Base-by-base conservation (phyloP, 53 echinoderm and acorn worm species). In the Paelopatides confundens region DNA sequence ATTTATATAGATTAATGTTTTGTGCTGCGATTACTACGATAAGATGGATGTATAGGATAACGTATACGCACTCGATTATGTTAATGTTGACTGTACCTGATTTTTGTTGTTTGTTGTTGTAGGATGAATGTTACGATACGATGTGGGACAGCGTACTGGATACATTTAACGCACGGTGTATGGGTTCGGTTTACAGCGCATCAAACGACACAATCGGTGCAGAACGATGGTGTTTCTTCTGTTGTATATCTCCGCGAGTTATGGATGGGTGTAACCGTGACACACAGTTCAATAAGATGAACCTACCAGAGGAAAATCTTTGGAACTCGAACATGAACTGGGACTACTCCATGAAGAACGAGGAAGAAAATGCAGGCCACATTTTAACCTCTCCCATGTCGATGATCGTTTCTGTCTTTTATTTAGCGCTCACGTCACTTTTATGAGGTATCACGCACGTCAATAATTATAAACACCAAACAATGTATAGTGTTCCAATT, bases 121-220 rank as follows among this genome's bases (percentile, higher is more conserved):
- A 94, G 94, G 92, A 94, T 26, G 94, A 94, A 27, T 94, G 94
- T 82, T 94, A 94, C 78, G 92, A 94, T 50, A 35, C 34, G 27
- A 85, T 85, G 65, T 94, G 87, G 71, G 87, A 89, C 78, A 54
- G 78, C 66, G 10, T 89, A 2, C 39, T 54, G 21, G 88, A 92
- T 66, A 89, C 87, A 28, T 82, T 35, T 14, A 90, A 90, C 35
- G 38, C 52, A 1, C 50, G 33, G 5, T 90, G 93, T 30, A 87
- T 65, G 69, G 70, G 78, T 5, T 79, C 82, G 66, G 39, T 89
- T 49, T 88, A 68, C 11, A 65, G 71, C n/a, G 86, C 86, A 35
- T 67, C 51, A 15, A 46, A 71, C 74, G 74, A 79, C 79, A 65
- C 85, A 5, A 52, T 89, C 24, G 76, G 85, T 17, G 31, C 51